Percentiles rank a stretch among this genome's conserved stretches.
phyloP scores from a whole-genome alignment of 2,113 vertebrate genomes.

The Syngnathoides biaculeatus region DNA sequence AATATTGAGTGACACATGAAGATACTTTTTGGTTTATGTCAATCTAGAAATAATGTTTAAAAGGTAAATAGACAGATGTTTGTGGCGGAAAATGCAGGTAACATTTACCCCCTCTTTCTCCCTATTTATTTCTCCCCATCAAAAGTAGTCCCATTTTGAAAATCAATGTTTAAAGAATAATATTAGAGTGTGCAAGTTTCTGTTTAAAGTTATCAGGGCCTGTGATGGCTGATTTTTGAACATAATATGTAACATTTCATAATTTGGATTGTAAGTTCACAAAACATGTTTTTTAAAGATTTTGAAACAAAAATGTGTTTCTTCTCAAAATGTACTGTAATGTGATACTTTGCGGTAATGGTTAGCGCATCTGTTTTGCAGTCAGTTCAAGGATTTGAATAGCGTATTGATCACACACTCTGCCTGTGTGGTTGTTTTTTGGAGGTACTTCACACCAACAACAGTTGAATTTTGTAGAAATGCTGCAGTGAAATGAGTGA shows the following conservation, averaged over 20 bases:
- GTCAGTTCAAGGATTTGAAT: too few species aligned
- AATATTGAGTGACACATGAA: conserved; percentile 44
- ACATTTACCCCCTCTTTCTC: conserved; percentile 7
- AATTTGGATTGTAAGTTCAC: conserved; percentile 49
- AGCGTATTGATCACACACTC: too few species aligned
- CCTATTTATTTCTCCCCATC: conserved; percentile 62
- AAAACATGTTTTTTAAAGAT: conserved; percentile 44
- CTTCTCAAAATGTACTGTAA: conserved; percentile 6
- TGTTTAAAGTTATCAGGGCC: conserved; percentile 27
- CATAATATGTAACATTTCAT: conserved; percentile 45
- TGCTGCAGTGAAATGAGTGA: too few species aligned
- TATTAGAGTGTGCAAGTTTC: conserved; percentile 16
- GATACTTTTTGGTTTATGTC: neutral
- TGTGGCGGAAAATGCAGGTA: conserved; percentile 1
- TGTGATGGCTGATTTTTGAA: conserved; percentile 30
- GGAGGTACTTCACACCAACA: too few species aligned
- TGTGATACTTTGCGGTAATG: too few species aligned
- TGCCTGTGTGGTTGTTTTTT: too few species aligned
- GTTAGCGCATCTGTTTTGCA: too few species aligned
- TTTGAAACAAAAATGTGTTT: conserved; percentile 38
- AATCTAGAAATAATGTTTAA: neutral
- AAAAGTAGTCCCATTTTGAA: conserved; percentile 36
- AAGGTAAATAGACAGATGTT: conserved; percentile 26
- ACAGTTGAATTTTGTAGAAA: too few species aligned
- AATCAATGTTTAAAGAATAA: conserved; percentile 29